Evolutionary conservation across 2,888 invertebrate genomes (phyloP).

Genomic region (Acanthosepion esculentum): DNA sequence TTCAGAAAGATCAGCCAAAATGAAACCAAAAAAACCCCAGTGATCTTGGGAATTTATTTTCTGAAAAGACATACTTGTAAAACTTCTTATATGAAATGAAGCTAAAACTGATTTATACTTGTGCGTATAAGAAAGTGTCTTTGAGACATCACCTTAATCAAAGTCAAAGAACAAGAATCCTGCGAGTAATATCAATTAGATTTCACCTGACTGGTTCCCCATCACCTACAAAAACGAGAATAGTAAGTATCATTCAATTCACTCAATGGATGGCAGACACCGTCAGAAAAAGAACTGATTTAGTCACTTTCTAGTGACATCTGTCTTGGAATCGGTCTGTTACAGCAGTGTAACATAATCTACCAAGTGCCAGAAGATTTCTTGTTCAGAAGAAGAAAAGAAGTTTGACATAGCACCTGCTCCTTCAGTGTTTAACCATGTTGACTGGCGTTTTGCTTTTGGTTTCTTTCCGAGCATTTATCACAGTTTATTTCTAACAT

Average conservation of each 20-base stretch:
- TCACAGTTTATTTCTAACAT: not conserved
- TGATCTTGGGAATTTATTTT: too few relatives aligned
- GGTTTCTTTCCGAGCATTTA: not conserved
- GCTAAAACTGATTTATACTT: too few relatives aligned
- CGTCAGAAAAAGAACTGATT: not conserved
- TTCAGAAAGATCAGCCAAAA: too few relatives aligned
- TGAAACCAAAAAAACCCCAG: too few relatives aligned
- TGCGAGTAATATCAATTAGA: too few relatives aligned
- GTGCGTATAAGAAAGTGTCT: too few relatives aligned
- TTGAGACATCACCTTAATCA: too few relatives aligned
- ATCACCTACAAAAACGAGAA: not conserved
- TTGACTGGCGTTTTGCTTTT: not conserved
- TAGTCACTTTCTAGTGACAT: not conserved
- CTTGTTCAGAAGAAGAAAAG: not conserved
- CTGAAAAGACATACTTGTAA: too few relatives aligned
- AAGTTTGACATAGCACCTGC: not conserved
- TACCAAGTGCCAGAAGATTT: not conserved
- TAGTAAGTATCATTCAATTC: not conserved
- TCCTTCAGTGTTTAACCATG: not conserved
- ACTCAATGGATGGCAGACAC: not conserved
- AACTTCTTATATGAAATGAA: too few relatives aligned
- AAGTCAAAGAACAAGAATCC: too few relatives aligned
- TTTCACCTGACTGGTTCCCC: too few relatives aligned
- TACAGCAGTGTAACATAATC: constrained; percentile 2
- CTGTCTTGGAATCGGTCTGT: not conserved